phyloP scores from a whole-genome alignment of 2,113 vertebrate genomes.

The Actenoides hombroni region DNA sequence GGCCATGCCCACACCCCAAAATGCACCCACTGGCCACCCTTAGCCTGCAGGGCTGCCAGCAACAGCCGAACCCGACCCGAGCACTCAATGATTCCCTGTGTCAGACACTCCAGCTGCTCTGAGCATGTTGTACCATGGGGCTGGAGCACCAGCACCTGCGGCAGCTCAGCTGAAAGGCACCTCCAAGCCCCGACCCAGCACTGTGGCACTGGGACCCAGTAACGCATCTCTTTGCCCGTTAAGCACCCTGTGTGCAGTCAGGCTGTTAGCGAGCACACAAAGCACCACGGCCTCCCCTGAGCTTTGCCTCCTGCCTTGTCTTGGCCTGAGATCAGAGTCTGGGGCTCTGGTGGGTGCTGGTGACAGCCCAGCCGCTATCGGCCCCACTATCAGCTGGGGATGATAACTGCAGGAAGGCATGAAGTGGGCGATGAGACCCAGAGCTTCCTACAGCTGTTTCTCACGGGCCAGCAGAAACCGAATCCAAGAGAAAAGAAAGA shows the following conservation, averaged over 20 bases:
- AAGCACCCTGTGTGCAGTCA: neutral
- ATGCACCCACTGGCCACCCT: neutral
- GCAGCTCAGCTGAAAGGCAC: neutral
- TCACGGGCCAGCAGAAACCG: neutral
- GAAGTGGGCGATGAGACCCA: neutral
- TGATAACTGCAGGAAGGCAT: neutral
- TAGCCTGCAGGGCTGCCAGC: neutral
- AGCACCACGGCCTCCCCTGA: neutral
- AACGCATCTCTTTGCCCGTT: neutral
- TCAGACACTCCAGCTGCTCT: rapidly evolving
- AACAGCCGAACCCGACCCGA: rapidly evolving
- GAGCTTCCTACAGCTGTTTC: neutral
- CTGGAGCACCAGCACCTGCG: rapidly evolving
- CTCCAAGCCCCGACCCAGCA: rapidly evolving
- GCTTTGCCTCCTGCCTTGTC: rapidly evolving
- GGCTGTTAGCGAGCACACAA: rapidly evolving
- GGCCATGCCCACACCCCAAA: neutral
- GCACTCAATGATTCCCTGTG: rapidly evolving
- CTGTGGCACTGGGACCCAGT: rapidly evolving
- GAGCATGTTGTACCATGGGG: rapidly evolving
- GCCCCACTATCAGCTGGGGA: neutral
- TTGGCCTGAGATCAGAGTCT: constrained; percentile 11
- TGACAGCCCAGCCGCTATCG: neutral
- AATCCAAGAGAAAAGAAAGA: neutral
- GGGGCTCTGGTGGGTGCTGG: rapidly evolving